Conservation (phyloP, 2,113 vertebrate genomes). For the Gobio gobio region DNA sequence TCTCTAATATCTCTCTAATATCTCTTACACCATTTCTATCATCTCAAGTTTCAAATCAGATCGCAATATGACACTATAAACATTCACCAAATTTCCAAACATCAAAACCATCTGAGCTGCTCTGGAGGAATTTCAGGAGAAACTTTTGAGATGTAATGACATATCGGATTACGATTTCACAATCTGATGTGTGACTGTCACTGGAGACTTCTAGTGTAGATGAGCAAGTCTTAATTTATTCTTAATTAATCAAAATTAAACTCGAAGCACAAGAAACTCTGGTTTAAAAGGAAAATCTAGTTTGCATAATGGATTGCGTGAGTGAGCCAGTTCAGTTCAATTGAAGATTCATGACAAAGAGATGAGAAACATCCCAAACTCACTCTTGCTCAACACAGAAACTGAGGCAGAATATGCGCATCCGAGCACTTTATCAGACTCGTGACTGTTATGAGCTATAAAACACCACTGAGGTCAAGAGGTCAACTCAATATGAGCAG, state of each 20-base stretch:
- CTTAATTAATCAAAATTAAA: background rate
- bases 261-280: constrained; percentile 1
- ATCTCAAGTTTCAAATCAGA: background rate
- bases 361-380: constrained; percentile 16
- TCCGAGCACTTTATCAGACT: background rate
- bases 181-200: background rate
- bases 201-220: background rate
- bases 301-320: background rate
- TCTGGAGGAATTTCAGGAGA: too few relatives aligned
- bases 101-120: too few relatives aligned
- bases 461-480: background rate
- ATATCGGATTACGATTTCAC: background rate
- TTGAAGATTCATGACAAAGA: background rate
- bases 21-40: background rate
- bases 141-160: too few relatives aligned
- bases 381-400: background rate
- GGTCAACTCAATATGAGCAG: background rate
- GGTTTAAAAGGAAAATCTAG: background rate
- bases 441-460: background rate
- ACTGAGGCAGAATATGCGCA: background rate
- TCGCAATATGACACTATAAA: too few relatives aligned
- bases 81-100: too few relatives aligned
- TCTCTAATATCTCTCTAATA: background rate
- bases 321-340: background rate
- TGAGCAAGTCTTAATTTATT: background rate